Evolutionary conservation across 2,113 vertebrate genomes (phyloP), one percentile per base, ranked within the genome.

Genomic region (Perca flavescens): DNA sequence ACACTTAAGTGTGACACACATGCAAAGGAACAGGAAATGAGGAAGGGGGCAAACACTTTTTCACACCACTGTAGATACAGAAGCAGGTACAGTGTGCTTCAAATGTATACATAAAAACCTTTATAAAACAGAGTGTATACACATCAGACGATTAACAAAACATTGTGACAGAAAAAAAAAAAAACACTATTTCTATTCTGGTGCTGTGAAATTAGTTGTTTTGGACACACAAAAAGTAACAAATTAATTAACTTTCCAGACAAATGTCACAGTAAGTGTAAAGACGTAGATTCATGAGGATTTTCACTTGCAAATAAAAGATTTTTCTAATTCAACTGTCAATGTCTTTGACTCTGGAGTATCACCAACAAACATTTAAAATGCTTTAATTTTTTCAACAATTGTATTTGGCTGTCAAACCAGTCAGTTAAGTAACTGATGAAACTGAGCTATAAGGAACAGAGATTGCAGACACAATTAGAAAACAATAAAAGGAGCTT

Each of bases 51-150:
- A n/a, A n/a, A n/a, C n/a, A n/a, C n/a, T n/a, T n/a, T n/a, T n/a
- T n/a, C n/a, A n/a, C n/a, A n/a, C n/a, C n/a, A n/a, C n/a, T n/a
- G n/a, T n/a, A 86, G 31, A 54, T 65, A 68, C 65, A 75, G 46
- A 80, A 85, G 73, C 46, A 21, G 34, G 8, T 52, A 70, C 76
- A 85, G 40, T 88, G 79, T 80, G 72, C 53, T 77, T 89, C 63
- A 31, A 64, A 78, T 40, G 36, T 40, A 82, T 43, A 79, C 71
- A 78, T 80, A 82, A 12, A 88, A 87, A 77, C 71, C 65, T 83
- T 84, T 87, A 76, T 28, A 93, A 89, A 93, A 85, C 60, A 49
- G 21, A 67, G 63, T 68, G 46, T 62, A 34, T 52, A 62, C 67
- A 86, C 3, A 58, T 57, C 19, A 79, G 36, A 86, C 6, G n/a